These are phyloP conservation scores for Helicoverpa zea DNA, from an alignment of 1,140 invertebrate genomes.

Conservation along the genomic window DNA sequence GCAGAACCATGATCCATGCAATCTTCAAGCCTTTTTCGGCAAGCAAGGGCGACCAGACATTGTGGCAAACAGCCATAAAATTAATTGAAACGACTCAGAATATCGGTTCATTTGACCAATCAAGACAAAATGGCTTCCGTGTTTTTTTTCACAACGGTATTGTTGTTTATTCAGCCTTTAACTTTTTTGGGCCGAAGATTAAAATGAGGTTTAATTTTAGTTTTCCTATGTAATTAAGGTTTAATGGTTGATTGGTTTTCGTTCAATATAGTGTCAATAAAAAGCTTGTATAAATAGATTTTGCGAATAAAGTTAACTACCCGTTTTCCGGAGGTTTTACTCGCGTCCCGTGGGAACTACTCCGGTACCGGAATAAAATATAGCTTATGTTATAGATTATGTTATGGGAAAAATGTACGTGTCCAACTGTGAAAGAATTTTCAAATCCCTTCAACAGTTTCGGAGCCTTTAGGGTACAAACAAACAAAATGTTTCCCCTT, in stretches of 20 bases:
- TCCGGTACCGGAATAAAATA: too few relatives aligned
- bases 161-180: constrained; percentile 16
- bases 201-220: constrained; percentile 1
- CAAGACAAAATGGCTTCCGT: constrained; percentile 31
- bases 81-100: constrained; percentile 4
- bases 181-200: constrained; percentile 10
- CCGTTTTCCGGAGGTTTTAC: too few relatives aligned
- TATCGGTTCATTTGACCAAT: neutral
- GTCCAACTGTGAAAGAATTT: too few relatives aligned
- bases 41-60: constrained; percentile 18
- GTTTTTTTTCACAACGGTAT: constrained; percentile 23
- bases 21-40: constrained; percentile 39
- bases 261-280: neutral
- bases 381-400: too few relatives aligned
- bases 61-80: neutral
- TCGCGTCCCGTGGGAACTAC: too few relatives aligned
- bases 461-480: too few relatives aligned
- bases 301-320: too few relatives aligned
- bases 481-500: too few relatives aligned
- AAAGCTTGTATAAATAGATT: too few relatives aligned
- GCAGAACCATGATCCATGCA: constrained; percentile 6
- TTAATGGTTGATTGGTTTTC: neutral
- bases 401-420: too few relatives aligned
- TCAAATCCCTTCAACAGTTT: too few relatives aligned
- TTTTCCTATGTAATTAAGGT: neutral